Conservation (phyloP, 1,140 invertebrate genomes). For the Drosophila simulans region DNA sequence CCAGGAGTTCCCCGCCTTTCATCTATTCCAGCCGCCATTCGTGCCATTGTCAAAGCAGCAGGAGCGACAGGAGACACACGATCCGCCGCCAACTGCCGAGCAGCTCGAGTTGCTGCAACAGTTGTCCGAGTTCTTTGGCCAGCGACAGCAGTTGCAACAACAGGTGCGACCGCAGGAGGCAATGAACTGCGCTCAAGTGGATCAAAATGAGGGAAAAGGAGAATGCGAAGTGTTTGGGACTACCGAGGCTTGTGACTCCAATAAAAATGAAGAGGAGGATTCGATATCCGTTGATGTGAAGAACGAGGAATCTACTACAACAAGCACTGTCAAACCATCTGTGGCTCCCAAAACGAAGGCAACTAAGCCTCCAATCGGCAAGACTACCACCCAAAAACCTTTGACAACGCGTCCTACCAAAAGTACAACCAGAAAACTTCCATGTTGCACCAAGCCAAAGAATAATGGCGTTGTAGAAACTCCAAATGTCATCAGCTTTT, state of each 20-base stretch:
- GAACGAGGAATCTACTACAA: background rate
- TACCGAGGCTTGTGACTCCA: background rate
- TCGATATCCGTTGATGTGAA: slow-evolving; percentile 23
- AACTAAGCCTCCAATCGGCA: background rate
- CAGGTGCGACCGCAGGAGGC: slow-evolving; percentile 1
- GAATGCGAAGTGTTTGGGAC: background rate
- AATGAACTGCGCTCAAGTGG: background rate
- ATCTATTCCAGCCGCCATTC: slow-evolving; percentile 17
- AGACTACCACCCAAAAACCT: background rate
- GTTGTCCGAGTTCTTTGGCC: slow-evolving; percentile 36
- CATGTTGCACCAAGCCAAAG: slow-evolving; percentile 36
- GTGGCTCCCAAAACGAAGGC: slow-evolving; percentile 1
- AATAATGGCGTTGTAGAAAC: background rate
- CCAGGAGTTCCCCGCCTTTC: slow-evolving; percentile 4
- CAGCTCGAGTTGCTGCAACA: slow-evolving; percentile 56
- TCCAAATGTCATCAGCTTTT: slow-evolving; percentile 9
- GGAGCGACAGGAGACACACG: background rate
- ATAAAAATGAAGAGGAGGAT: background rate
- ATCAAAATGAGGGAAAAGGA: background rate
- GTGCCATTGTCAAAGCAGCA: background rate
- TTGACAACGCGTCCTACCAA: slow-evolving; percentile 1
- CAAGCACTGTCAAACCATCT: background rate
- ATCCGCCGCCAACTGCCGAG: slow-evolving; percentile 8
- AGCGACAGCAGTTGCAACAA: slow-evolving; percentile 10
- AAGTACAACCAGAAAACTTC: slow-evolving; percentile 19